These are phyloP conservation scores for Terebella lapidaria DNA, from an alignment of 2,888 invertebrate genomes.

Conservation along the genomic window DNA sequence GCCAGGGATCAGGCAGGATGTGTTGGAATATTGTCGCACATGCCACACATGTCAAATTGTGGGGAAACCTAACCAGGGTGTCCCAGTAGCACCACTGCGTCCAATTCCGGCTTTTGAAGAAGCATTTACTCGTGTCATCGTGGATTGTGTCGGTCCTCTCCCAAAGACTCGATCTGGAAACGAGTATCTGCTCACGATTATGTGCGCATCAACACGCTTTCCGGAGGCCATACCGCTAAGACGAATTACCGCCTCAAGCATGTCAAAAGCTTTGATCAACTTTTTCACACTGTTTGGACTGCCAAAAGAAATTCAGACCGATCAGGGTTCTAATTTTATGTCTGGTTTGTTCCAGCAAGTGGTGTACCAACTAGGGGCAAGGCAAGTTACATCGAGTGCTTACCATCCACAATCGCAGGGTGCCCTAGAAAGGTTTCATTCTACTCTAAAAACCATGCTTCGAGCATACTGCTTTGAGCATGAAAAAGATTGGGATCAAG, in stretches of 20 bases:
- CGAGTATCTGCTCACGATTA: slow-evolving; percentile 1
- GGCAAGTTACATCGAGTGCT: slow-evolving; percentile 10
- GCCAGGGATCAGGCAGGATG: background rate
- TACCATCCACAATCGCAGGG: slow-evolving; percentile 12
- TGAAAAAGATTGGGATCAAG: slow-evolving; percentile 16
- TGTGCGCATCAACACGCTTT: slow-evolving; percentile 9
- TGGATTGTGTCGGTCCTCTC: slow-evolving; percentile 5
- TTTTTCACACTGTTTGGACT: slow-evolving; percentile 3
- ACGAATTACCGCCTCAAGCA: background rate
- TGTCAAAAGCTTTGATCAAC: background rate
- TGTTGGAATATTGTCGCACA: background rate
- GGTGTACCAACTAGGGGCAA: slow-evolving; percentile 5
- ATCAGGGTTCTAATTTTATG: slow-evolving; percentile 11
- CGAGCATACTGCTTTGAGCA: slow-evolving; percentile 14
- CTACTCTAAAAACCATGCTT: slow-evolving; percentile 11
- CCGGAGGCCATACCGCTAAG: slow-evolving; percentile 10
- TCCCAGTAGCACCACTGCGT: background rate
- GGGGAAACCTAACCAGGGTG: background rate
- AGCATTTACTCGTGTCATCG: background rate
- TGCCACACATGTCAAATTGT: slow-evolving; percentile 5
- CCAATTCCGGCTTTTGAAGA: slow-evolving; percentile 2
- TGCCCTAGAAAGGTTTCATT: slow-evolving; percentile 6
- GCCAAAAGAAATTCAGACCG: slow-evolving; percentile 5
- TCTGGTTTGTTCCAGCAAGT: slow-evolving; percentile 11
- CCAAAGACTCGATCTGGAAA: background rate